Base-by-base conservation (phyloP, 2,113 vertebrate genomes). In the Agapornis roseicollis region DNA sequence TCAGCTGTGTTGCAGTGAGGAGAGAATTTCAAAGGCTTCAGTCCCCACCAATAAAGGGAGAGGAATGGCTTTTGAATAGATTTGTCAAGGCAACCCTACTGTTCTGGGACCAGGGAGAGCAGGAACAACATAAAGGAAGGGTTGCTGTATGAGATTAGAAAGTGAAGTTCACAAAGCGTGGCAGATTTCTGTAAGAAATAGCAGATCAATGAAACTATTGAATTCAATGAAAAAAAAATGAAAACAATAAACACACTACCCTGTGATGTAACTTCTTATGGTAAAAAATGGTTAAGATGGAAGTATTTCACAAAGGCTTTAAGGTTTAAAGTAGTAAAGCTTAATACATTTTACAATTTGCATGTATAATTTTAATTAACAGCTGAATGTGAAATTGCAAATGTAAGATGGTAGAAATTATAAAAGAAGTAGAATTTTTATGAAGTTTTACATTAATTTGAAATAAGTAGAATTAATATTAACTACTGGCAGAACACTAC, bases 1-100 rank as follows among this genome's bases (percentile, higher is more conserved):
- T 99, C 99, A 99, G 99, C 98, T 99, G 98, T 98, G 98, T 98
- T 98, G 98, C 98, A 98, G 98, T 98, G 98, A 98, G 98, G 98
- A 98, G 97, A 98, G 97, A 98, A 98, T 99, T 98, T 98, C 98
- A 98, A 99, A 99, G 98, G 97, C 97, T 97, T 97, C 97, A 98
- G 97, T 98, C 98, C 98, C 98, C 98, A 98, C 98, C 98, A 99
- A 99, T 99, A 98, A 98, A 98, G 97, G 97, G 96, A 27, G 47
- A 97, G 98, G 98, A 98, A 98, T 97, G 94, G 98, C 97, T 98
- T 98, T 98, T 99, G 98, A 99, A 99, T 99, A 99, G 99, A 99
- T 99, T 99, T 99, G 98, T 99, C 99, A 99, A 99, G 98, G 99
- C 99, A 99, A 98, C 97, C 98, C 98, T 98, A 98, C 98, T 98